Percentiles rank a stretch among this genome's conserved stretches.
phyloP scores from a whole-genome alignment of 2,113 vertebrate genomes.

The Chaetops frenatus region DNA sequence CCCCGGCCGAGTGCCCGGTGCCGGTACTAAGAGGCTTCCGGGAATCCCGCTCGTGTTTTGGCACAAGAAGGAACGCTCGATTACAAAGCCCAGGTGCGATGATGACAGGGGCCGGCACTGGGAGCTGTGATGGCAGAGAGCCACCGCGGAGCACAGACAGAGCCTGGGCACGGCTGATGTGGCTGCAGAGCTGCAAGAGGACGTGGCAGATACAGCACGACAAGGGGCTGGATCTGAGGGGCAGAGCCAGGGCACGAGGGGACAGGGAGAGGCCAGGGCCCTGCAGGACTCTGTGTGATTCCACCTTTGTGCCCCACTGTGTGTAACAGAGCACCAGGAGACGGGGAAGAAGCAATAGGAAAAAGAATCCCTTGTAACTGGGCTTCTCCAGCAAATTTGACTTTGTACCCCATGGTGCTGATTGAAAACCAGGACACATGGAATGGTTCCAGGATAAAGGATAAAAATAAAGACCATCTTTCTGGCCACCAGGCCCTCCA shows the following conservation, averaged over 20 bases:
- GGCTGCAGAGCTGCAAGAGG: fast-evolving
- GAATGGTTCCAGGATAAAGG: background rate
- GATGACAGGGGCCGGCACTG: background rate
- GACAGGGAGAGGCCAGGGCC: background rate
- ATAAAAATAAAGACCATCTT: background rate
- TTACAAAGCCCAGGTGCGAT: background rate
- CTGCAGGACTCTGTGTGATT: background rate
- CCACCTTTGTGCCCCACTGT: background rate
- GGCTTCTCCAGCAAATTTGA: background rate
- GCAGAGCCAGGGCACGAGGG: background rate
- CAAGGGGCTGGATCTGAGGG: background rate
- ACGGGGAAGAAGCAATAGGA: background rate
- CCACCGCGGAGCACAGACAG: background rate
- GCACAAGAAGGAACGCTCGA: fast-evolving
- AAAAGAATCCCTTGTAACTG: background rate
- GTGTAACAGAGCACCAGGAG: background rate
- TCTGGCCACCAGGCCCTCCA: background rate
- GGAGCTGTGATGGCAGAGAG: background rate
- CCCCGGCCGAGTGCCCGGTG: fast-evolving
- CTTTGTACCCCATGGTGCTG: background rate
- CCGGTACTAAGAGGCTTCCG: background rate
- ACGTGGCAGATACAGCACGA: fast-evolving
- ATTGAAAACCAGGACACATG: background rate
- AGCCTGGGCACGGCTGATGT: background rate
- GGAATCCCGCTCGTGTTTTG: background rate